phyloP scores from a whole-genome alignment of 2,888 invertebrate genomes.

The Diarsia brunnea region DNA sequence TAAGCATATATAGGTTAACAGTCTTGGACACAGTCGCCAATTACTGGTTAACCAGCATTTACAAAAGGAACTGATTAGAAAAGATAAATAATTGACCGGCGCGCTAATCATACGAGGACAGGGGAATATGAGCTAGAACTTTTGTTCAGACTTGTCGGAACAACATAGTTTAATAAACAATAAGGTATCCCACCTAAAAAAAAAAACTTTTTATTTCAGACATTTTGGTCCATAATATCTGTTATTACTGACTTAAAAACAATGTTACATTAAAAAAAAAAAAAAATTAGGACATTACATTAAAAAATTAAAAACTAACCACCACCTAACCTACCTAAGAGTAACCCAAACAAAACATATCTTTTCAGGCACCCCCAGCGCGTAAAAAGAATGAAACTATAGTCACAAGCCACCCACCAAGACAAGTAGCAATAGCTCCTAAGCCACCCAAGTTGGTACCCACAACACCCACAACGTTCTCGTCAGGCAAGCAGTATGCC shows the following conservation, averaged over 20 bases:
- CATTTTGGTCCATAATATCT: too few relatives aligned
- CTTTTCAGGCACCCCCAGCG: conserved; percentile 70
- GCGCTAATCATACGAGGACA: not conserved
- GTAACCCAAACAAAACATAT: not conserved
- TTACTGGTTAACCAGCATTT: too few relatives aligned
- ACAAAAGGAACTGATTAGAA: too few relatives aligned
- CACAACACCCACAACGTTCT: conserved; percentile 30
- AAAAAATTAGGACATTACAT: too few relatives aligned
- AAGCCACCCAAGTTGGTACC: conserved; percentile 70
- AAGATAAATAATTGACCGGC: not conserved
- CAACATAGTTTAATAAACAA: not conserved
- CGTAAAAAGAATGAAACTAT: conserved; percentile 68
- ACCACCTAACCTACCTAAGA: not conserved
- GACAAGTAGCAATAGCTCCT: conserved; percentile 89
- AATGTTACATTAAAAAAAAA: too few relatives aligned
- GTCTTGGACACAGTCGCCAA: too few relatives aligned
- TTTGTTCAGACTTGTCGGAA: not conserved
- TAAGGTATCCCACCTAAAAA: not conserved
- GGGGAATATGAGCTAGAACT: not conserved
- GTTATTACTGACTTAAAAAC: too few relatives aligned
- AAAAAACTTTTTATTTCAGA: too few relatives aligned
- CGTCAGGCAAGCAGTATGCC: conserved; percentile 73
- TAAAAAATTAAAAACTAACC: too few relatives aligned
- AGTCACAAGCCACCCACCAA: conserved; percentile 72
- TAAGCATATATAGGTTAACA: too few relatives aligned